Base-by-base conservation (phyloP, 53 echinoderm and acorn worm genomes). In the Apostichopus leukothele region DNA sequence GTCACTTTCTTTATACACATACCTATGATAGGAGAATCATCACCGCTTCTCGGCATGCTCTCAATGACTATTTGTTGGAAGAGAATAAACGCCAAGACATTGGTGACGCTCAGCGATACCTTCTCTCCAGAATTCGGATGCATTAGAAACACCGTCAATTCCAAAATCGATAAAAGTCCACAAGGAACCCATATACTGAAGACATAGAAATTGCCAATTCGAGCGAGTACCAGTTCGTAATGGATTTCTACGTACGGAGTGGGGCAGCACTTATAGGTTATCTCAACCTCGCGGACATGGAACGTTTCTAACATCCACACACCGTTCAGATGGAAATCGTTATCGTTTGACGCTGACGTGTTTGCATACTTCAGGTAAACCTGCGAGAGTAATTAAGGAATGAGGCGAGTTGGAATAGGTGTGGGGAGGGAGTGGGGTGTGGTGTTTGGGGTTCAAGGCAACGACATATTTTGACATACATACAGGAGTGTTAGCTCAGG, bases 71-170 rank as follows among this genome's bases (percentile, higher is more conserved):
- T 75, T 23, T 87, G 88, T 75, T 87, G 74, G 19, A 87, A 87
- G 18, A 87, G 75, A 18, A 87, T 87, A 18, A 87, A 87, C 5
- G 88, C 88, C 54, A 87, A 74, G 6, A 87, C 88, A 73, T 87
- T 87, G n/a, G 7, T 87, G 9, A 87, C 88, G 20, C 88, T 87
- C 50, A 87, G 88, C 5, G 88, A 51, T 10, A 87, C 53, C 88
- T 87, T 87, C 53, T 87, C 88, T n/a, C 88, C 88, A 6, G 88
- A 74, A 21, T 74, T 59, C 8, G 88, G 88, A 87, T 87, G 88
- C 52, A 87, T 19, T 14, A 87, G 13, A 75, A 87, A 87, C 5
- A 87, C 88, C 74, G 88, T 55, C 51, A 87, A 16, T 23, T 75
- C 88, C 88, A 87, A n/a, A 22, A 87, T 53, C 5, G 88, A 87